phyloP scores from a whole-genome alignment of 2,888 invertebrate genomes.

The Leistus spinibarbis region DNA sequence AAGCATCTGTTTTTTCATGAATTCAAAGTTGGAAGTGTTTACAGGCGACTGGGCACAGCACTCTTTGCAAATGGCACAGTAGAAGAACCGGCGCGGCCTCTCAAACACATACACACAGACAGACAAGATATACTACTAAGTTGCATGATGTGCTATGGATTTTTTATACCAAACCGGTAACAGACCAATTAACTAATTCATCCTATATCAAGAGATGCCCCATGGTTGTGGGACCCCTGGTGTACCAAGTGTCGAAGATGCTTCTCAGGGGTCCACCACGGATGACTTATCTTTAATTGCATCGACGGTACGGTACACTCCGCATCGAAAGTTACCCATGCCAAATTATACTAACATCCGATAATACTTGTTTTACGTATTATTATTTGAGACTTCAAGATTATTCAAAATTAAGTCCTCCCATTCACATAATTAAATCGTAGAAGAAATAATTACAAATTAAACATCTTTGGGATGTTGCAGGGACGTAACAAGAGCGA shows the following conservation, averaged over 20 bases:
- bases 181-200: slow-evolving; percentile 38
- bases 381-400: too few relatives aligned
- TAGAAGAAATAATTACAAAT: too few relatives aligned
- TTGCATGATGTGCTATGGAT: not conserved
- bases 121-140: too few relatives aligned
- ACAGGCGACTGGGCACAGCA: not conserved
- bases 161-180: slow-evolving; percentile 31
- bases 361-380: too few relatives aligned
- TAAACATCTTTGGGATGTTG: too few relatives aligned
- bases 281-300: slow-evolving; percentile 37
- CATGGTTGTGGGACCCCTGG: slow-evolving; percentile 19
- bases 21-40: not conserved
- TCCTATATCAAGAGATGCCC: slow-evolving; percentile 13
- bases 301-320: slow-evolving; percentile 28
- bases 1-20: not conserved
- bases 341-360: not conserved
- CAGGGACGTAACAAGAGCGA: too few relatives aligned
- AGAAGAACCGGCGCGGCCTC: not conserved
- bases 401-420: too few relatives aligned
- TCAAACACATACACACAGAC: too few relatives aligned
- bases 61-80: not conserved
- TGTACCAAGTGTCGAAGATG: slow-evolving; percentile 31
- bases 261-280: slow-evolving; percentile 28
- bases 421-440: too few relatives aligned
- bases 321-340: too few relatives aligned